Base-by-base conservation (phyloP, 1,140 invertebrate species). In the Acromyrmex charruanus region DNA sequence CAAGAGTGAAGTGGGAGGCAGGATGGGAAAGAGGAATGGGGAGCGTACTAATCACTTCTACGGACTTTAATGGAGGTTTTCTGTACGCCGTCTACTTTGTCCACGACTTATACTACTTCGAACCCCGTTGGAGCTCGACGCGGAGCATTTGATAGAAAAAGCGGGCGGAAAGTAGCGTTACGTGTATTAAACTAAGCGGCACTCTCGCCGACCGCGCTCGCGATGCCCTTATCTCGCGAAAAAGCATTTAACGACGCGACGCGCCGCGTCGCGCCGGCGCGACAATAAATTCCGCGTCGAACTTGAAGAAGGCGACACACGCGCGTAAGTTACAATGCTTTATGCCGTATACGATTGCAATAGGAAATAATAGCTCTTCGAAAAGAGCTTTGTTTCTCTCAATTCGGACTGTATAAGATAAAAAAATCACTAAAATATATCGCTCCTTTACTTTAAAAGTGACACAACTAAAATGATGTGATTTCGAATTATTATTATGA, bases 51-150 rank as follows among this genome's bases (percentile, higher is more conserved):
- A 95, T 95, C 94, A 95, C 94, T 95, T 95, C 93, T 94, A 93
- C 94, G 93, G 94, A 95, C 94, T 95, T 95, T 95, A 95, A 95
- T 95, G 95, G 95, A 95, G 94, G 93, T 95, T 95, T 95, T 95
- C 95, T 95, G 95, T 95, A 95, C 94, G 90, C 93, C 93, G 94
- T 95, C 94, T 95, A 95, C 94, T 95, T 94, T 93, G 94, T 95
- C 94, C 94, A 95, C 93, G 93, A 95, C 94, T 95, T 95, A 94
- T 94, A 95, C 94, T 92, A 93, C 94, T 94, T 85, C 90, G 88
- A 89, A 88, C 79, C 80, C 89, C 59, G 75, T 88, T 88, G 91
- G 91, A 92, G 93, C 80, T 61, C 80, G 80, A 53, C 69, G 92
- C 90, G 86, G 93, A 94, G 92, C 93, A 91, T 93, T 93, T 93